Conservation (phyloP, 2,888 invertebrate genomes). For the Dicranocentrus wangi region DNA sequence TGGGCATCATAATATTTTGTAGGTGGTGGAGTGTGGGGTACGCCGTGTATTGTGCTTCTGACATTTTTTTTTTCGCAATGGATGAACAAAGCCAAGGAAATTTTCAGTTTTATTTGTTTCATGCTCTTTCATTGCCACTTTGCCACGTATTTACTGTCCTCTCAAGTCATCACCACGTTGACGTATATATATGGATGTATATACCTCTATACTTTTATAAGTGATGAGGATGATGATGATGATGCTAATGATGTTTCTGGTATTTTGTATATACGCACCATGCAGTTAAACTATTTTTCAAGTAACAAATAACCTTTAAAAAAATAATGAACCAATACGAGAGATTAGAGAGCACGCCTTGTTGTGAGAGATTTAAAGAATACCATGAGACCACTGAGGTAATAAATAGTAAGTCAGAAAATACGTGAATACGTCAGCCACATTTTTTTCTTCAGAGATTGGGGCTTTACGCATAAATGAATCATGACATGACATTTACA, state of each 20-base stretch:
- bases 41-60: too few relatives aligned
- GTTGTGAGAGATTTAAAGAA: too few relatives aligned
- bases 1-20: too few relatives aligned
- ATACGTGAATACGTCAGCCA: too few relatives aligned
- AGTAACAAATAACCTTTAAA: slow-evolving; percentile 4
- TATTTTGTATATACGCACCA: slow-evolving; percentile 1
- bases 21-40: too few relatives aligned
- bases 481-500: too few relatives aligned
- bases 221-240: slow-evolving; percentile 10
- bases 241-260: slow-evolving; percentile 1
- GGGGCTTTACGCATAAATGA: too few relatives aligned
- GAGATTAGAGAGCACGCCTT: too few relatives aligned
- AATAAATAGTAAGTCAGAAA: too few relatives aligned
- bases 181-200: not conserved
- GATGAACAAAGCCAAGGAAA: slow-evolving; percentile 27
- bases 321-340: not conserved
- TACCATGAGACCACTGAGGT: too few relatives aligned
- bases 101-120: slow-evolving; percentile 18
- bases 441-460: too few relatives aligned
- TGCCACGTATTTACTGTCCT: slow-evolving; percentile 1
- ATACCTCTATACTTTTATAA: slow-evolving; percentile 3
- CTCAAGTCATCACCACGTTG: slow-evolving; percentile 11
- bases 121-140: slow-evolving; percentile 32
- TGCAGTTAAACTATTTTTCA: slow-evolving; percentile 1
- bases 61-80: slow-evolving; percentile 3